Conservation (phyloP, 2,797 vertebrate species). For the Sebastes itinus region DNA sequence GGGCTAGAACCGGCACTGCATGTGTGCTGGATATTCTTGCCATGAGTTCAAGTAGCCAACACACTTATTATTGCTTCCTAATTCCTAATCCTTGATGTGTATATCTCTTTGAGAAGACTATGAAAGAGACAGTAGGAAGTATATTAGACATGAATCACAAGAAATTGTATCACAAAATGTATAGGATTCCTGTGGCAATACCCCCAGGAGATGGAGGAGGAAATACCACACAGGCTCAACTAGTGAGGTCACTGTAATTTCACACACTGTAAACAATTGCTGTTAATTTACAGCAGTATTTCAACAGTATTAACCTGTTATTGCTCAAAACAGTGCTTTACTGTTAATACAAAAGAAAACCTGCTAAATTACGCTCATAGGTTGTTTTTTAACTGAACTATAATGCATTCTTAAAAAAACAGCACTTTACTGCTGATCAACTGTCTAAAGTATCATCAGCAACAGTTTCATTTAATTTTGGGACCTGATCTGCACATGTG, state of each 20-base stretch:
- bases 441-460: too few relatives aligned
- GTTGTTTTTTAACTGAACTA: too few relatives aligned
- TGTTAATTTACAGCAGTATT: too few relatives aligned
- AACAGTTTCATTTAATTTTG: too few relatives aligned
- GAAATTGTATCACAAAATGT: slow-evolving; percentile 16
- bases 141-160: slow-evolving; percentile 26
- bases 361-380: too few relatives aligned
- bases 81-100: slow-evolving; percentile 1
- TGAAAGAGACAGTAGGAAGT: slow-evolving; percentile 11
- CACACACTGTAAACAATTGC: neutral
- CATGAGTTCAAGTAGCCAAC: neutral
- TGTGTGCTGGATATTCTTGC: neutral
- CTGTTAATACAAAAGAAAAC: too few relatives aligned
- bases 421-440: too few relatives aligned
- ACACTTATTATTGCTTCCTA: slow-evolving; percentile 1
- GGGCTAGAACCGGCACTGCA: too few relatives aligned
- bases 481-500: too few relatives aligned
- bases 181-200: neutral
- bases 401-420: too few relatives aligned
- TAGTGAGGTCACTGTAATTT: slow-evolving; percentile 26
- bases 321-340: too few relatives aligned
- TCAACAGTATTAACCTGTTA: too few relatives aligned
- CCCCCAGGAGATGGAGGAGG: slow-evolving; percentile 23
- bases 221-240: neutral
- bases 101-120: slow-evolving; percentile 1